Evolutionary conservation across 1,140 invertebrate genomes (phyloP), one percentile per base, ranked within the genome.

Genomic region (Bombus pyrosoma): DNA sequence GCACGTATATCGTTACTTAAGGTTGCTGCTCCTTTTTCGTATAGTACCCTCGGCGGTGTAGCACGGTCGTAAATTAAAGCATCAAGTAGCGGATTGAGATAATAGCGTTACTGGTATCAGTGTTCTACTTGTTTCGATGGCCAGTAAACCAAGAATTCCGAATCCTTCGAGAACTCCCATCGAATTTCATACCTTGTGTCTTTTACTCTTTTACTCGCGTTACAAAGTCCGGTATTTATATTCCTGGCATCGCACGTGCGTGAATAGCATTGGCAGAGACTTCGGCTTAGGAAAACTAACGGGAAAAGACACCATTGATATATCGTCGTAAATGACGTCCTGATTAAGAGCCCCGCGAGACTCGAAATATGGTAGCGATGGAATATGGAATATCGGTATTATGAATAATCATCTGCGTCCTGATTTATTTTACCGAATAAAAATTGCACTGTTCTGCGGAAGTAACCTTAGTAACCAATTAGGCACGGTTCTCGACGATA

Each of bases 361-460:
- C 28, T 62, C 59, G 59, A 12, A 10, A 53, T 22, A 53, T 0
- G 6, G 6, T 8, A 22, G 47, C 18, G n/a, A n/a, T n/a, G n/a
- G n/a, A n/a, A n/a, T n/a, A n/a, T n/a, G n/a, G n/a, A n/a, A n/a
- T n/a, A 8, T 53, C 18, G 18, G 25, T 10, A n/a, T 13, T 62
- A n/a, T 0, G 59, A n/a, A n/a, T 1, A n/a, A n/a, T n/a, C 3
- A 5, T 62, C 3, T 0, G 25, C 0, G 28, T n/a, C 3, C 3
- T 62, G 28, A 62, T 62, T 62, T 13, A n/a, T 10, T 47, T 47
- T 5, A 0, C 3, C 59, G 12, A 62, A n/a, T 62, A 3, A 62
- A 62, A 62, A n/a, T 62, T 5, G 12, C 47, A 8, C 5, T 1
- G 0, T 53, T 22, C 47, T 2, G 18, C 47, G 47, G 18, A 22